Conservation (phyloP, 2,888 invertebrate species). For the Eristalis tenax region DNA sequence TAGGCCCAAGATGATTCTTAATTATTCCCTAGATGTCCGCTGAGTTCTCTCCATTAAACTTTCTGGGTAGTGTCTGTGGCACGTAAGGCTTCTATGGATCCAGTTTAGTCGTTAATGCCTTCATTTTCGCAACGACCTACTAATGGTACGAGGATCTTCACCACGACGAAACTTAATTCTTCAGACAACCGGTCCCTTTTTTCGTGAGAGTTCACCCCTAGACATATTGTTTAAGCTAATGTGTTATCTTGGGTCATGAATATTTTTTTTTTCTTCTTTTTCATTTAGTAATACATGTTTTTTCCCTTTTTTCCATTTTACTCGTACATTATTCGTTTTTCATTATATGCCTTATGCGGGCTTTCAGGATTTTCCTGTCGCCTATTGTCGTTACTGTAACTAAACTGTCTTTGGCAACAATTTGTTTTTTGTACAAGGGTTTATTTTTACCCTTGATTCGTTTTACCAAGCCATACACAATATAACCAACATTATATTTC, state of each 20-base stretch:
- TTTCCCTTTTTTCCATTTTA: too few species aligned
- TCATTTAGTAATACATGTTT: too few species aligned
- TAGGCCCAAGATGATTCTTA: too few species aligned
- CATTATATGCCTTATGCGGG: too few species aligned
- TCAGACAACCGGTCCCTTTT: slow-evolving; percentile 5
- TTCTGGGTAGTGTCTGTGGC: neutral
- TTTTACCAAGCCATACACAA: neutral
- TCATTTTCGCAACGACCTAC: neutral
- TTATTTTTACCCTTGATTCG: neutral
- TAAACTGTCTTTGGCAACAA: neutral
- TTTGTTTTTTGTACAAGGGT: neutral
- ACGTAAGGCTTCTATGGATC: neutral
- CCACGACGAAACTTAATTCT: too few species aligned
- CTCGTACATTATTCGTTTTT: too few species aligned
- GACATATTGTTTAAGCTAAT: too few species aligned
- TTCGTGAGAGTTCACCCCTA: neutral
- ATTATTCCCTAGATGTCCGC: too few species aligned
- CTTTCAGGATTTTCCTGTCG: neutral
- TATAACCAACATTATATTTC: neutral
- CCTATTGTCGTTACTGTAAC: neutral
- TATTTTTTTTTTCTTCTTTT: too few species aligned
- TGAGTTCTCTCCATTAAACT: neutral
- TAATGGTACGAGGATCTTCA: neutral
- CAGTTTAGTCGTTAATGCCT: neutral
- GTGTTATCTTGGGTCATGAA: neutral